phyloP scores from a whole-genome alignment of 1,140 invertebrate genomes.

The Zaprionus gabonicus region DNA sequence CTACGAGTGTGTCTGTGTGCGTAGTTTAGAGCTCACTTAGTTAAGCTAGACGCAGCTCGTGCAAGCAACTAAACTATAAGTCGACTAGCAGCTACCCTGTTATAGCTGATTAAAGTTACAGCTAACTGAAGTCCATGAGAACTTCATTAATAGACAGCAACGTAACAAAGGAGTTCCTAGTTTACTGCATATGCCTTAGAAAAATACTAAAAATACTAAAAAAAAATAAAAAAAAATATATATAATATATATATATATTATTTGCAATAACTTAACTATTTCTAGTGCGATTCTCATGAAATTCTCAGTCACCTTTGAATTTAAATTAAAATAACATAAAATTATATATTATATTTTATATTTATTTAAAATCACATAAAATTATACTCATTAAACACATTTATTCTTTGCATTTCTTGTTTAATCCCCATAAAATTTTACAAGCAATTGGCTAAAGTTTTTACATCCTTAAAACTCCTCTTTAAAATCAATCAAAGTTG shows the following conservation, averaged over 20 bases:
- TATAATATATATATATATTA: not conserved
- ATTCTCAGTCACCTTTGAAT: not conserved
- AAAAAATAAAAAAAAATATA: too few species aligned
- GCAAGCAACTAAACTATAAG: not conserved
- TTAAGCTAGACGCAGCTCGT: constrained; percentile 19
- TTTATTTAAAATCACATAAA: too few species aligned
- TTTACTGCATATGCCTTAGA: too few species aligned
- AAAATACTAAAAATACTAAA: too few species aligned
- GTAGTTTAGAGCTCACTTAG: constrained; percentile 52
- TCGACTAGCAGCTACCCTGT: constrained; percentile 13
- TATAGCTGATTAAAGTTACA: not conserved
- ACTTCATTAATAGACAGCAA: not conserved
- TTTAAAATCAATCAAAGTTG: too few species aligned
- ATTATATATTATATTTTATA: not conserved
- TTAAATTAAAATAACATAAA: too few species aligned
- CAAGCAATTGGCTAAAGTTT: not conserved
- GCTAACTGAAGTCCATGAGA: not conserved
- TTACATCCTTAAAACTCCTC: too few species aligned
- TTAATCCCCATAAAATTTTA: not conserved
- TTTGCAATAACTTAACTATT: not conserved
- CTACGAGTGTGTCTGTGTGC: constrained; percentile 9
- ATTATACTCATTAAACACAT: not conserved
- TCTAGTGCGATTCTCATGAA: not conserved
- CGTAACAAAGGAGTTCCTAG: too few species aligned
- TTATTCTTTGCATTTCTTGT: not conserved